Base-by-base conservation (phyloP, 1,140 invertebrate species). In the Latrodectus geometricus region DNA sequence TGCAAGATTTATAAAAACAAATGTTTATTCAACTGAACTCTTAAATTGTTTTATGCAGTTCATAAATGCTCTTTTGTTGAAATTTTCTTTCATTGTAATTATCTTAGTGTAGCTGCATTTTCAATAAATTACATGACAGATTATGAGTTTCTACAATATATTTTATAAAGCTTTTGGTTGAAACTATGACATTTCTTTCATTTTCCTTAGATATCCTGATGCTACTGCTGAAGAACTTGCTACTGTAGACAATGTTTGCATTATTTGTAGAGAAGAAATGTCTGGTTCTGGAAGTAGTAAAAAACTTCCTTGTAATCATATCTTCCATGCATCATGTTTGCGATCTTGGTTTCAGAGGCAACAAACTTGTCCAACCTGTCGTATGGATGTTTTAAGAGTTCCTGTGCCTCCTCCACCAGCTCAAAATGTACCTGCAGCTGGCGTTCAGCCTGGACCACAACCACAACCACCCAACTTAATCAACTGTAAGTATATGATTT, bases 261-360 rank as follows among this genome's bases (percentile, higher is more conserved):
- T 99, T 89, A 99, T 99, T 89, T 99, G 99, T 90, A 93, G 98
- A 80, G 98, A 97, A 92, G 96, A 97, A 91, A 85, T 84, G 74
- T 86, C 88, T 20, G 89, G 88, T 77, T 73, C 68, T 49, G 90
- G 90, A 69, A 96, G 95, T 66, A 96, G 96, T 4, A 99, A 99
- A 92, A 99, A 99, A 91, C 92, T 99, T 82, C 98, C 99, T 0
- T 99, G 99, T 92, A 98, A 98, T 92, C 99, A 99, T 91, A 99
- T 99, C 89, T 99, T 99, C 92, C 99, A 99, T 91, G 96, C 97
- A 35, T 95, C 96, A 52, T 99, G 99, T 91, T 92, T 99, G n/a
- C 94, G 98, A 11, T 97, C 97, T 8, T 99, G 98, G 98, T 99
- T 99, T 92, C 99, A 99, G 92, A 94, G 98, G 14, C 99, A 99